phyloP scores from a whole-genome alignment of 2,797 vertebrate species.

The Euthynnus affinis region DNA sequence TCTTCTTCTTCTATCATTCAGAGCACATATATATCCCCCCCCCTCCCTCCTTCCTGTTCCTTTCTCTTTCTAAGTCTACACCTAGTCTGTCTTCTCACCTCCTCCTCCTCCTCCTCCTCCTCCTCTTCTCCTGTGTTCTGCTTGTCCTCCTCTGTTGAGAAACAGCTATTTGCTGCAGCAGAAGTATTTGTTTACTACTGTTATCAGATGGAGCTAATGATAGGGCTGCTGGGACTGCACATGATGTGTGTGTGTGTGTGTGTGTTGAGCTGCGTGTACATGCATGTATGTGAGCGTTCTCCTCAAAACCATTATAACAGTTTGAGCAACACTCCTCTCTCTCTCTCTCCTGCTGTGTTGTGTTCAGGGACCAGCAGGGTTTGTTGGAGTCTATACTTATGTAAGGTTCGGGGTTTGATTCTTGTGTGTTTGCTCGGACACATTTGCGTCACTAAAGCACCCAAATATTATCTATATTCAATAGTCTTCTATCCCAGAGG shows the following conservation, averaged over 20 bases:
- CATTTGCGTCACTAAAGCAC: not conserved
- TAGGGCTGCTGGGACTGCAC: not conserved
- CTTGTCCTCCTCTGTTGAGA: too few relatives aligned
- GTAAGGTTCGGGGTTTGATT: not conserved
- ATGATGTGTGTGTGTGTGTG: not conserved
- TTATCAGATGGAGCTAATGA: constrained; percentile 15
- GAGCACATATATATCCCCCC: not conserved
- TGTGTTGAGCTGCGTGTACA: not conserved
- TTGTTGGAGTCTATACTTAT: not conserved
- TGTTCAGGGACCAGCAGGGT: not conserved
- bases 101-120: not conserved
- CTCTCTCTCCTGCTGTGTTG: constrained; percentile 8
- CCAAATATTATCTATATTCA: not conserved
- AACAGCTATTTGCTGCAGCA: not conserved
- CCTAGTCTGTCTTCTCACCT: not conserved
- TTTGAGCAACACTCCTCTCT: not conserved
- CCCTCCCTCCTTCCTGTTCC: not conserved
- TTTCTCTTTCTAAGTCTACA: constrained; percentile 4
- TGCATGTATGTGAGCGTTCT: not conserved
- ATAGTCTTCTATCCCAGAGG: not conserved
- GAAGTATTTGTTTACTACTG: constrained; percentile 14
- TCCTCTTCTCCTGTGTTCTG: too few relatives aligned
- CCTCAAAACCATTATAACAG: not conserved
- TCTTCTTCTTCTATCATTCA: not conserved
- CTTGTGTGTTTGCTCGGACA: not conserved